Evolutionary conservation across 2,113 vertebrate species (phyloP).

Genomic region (Phainopepla nitens): DNA sequence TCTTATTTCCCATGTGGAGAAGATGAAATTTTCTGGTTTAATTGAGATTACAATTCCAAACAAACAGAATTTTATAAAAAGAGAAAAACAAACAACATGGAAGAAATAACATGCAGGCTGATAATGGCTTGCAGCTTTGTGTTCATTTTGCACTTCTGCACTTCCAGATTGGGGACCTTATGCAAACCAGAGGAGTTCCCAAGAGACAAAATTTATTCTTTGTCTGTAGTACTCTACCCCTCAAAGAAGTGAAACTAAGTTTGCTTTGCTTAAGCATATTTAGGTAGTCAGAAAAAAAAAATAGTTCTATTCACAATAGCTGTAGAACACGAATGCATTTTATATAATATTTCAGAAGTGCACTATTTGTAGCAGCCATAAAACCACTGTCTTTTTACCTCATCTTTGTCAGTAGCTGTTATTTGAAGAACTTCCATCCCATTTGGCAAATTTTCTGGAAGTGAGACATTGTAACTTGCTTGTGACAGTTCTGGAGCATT

Average conservation of each 20-base stretch:
- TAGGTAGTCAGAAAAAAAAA: not conserved
- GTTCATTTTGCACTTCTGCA: not conserved
- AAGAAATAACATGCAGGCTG: not conserved
- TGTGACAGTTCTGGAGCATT: constrained; percentile 63
- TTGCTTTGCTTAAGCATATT: not conserved
- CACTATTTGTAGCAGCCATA: not conserved
- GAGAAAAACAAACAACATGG: not conserved
- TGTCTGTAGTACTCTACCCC: not conserved
- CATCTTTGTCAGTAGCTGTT: constrained; percentile 67
- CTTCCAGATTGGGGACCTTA: not conserved
- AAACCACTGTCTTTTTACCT: constrained; percentile 40
- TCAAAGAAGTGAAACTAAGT: not conserved
- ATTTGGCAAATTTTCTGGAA: constrained; percentile 73
- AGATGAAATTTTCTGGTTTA: not conserved
- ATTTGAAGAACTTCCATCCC: constrained; percentile 59
- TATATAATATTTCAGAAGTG: not conserved
- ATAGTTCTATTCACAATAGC: not conserved
- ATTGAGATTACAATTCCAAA: not conserved
- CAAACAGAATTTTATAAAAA: not conserved
- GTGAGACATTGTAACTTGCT: constrained; percentile 12
- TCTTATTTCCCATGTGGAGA: not conserved
- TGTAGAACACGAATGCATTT: not conserved
- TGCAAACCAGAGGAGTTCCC: not conserved
- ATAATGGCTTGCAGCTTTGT: not conserved
- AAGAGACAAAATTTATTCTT: not conserved